Conservation (phyloP, 2,888 invertebrate genomes). For the Amblyjoppa proteus region DNA sequence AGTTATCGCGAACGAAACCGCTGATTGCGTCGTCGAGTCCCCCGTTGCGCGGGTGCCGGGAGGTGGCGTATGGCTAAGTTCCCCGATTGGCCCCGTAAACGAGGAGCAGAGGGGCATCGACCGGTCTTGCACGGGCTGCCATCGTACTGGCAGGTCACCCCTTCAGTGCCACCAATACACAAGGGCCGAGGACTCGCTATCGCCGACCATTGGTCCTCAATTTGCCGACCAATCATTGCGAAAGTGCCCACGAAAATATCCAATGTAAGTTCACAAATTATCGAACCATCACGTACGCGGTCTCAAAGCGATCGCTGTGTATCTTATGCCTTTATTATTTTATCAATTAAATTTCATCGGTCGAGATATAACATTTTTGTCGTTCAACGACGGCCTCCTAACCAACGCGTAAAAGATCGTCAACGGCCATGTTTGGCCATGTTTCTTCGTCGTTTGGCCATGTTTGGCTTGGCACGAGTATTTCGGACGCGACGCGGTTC, state of each 20-base stretch:
- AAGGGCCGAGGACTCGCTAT: conserved; percentile 88
- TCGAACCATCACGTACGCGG: conserved; percentile 83
- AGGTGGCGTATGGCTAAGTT: conserved; percentile 35
- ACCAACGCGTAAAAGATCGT: conserved; percentile 42
- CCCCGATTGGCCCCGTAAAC: conserved; percentile 75
- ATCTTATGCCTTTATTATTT: conserved; percentile 45
- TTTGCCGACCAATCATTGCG: conserved; percentile 96
- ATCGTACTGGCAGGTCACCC: conserved; percentile 83
- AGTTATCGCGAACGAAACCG: conserved; percentile 31
- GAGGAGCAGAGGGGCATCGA: conserved; percentile 81
- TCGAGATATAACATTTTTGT: conserved; percentile 18
- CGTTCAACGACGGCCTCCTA: conserved; percentile 23
- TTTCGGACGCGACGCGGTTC: conserved; percentile 43
- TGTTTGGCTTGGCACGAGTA: conserved; percentile 59
- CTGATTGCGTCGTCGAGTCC: not conserved
- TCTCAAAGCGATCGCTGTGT: conserved; percentile 40
- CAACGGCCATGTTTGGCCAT: conserved; percentile 69
- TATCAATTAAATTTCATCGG: conserved; percentile 13
- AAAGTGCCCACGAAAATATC: conserved; percentile 90
- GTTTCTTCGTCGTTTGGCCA: conserved; percentile 46
- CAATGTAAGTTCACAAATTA: conserved; percentile 92
- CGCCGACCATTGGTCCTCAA: conserved; percentile 94
- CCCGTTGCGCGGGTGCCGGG: conserved; percentile 25
- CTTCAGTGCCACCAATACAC: conserved; percentile 90
- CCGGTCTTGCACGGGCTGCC: conserved; percentile 81